Evolutionary conservation across 2,113 vertebrate genomes (phyloP).

Genomic region (Pteronura brasiliensis): DNA sequence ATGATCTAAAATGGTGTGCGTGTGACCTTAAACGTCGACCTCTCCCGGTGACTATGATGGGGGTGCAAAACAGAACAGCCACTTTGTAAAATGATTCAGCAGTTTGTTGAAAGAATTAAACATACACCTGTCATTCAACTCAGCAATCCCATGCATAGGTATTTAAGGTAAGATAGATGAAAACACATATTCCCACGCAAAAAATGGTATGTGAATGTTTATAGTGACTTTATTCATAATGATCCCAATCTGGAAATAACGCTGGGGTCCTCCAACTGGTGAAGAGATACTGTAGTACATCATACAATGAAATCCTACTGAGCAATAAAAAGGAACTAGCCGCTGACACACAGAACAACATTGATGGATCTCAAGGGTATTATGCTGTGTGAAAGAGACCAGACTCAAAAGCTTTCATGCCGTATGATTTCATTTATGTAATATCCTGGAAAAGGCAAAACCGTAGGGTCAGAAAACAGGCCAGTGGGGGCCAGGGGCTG

Average conservation of each 20-base stretch:
- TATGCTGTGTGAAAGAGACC: background rate
- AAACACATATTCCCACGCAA: background rate
- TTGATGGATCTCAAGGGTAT: background rate
- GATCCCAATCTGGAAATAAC: background rate
- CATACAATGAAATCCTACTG: background rate
- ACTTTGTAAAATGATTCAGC: background rate
- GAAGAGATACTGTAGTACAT: background rate
- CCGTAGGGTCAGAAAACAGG: background rate
- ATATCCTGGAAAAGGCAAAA: background rate
- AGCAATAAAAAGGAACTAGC: slow-evolving; percentile 1
- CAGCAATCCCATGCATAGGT: background rate
- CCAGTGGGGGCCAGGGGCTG: background rate
- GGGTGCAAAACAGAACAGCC: slow-evolving; percentile 20
- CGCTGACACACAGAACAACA: background rate
- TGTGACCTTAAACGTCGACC: background rate
- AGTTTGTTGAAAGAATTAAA: slow-evolving; percentile 40
- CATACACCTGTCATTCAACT: background rate
- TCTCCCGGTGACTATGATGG: background rate
- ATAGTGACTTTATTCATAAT: background rate
- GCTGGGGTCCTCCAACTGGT: background rate
- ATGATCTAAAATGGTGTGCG: background rate
- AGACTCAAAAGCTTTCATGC: background rate
- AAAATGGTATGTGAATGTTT: background rate
- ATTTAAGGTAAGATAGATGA: slow-evolving; percentile 6
- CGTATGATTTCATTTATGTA: background rate